Evolutionary conservation across 2,113 vertebrate genomes (phyloP), one percentile per base, ranked within the genome.

Genomic region (Butorides virescens): DNA sequence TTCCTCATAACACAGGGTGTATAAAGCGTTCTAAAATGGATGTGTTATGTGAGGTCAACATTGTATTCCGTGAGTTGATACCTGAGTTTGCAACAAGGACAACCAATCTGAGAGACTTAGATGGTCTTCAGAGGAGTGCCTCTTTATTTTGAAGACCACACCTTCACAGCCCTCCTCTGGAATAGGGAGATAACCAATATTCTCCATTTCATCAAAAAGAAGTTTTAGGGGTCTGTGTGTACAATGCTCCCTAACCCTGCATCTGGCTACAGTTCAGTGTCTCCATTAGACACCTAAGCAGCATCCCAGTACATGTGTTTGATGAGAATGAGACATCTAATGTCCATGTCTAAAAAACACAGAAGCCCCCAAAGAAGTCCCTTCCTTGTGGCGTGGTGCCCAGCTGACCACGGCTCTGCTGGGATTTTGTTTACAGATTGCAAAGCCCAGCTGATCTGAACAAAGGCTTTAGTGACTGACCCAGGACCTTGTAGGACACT

Each of bases 381-480:
- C 0, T 0, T 72, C 62, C 53, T 63, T 50, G 9, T 79, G 47
- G 17, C 9, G 6, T 74, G 65, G 47, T 90, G 26, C 37, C 42
- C 66, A 75, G 32, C 67, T 72, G 52, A 20, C 52, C 47, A 4
- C 27, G 39, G 34, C 52, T 47, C 80, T 84, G 11, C 55, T 53
- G 37, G 63, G 68, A 63, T 47, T 81, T 92, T 62, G 72, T 80
- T 89, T 78, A 50, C 2, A 5, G 52, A 39, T 55, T 62, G 30
- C 23, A 81, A 93, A 89, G 44, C 65, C 53, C 89, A 92, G 39
- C 56, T 91, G 68, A 21, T 80, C 8, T 19, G 37, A 86, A 96
- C 79, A 96, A 92, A 95, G 61, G 68, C 77, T 92, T 78, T 66
- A 85, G 61, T 91, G 88, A 73, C 56, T 84, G 73, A 84, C 44